phyloP scores from a whole-genome alignment of 2,113 vertebrate genomes.

The Procavia capensis region DNA sequence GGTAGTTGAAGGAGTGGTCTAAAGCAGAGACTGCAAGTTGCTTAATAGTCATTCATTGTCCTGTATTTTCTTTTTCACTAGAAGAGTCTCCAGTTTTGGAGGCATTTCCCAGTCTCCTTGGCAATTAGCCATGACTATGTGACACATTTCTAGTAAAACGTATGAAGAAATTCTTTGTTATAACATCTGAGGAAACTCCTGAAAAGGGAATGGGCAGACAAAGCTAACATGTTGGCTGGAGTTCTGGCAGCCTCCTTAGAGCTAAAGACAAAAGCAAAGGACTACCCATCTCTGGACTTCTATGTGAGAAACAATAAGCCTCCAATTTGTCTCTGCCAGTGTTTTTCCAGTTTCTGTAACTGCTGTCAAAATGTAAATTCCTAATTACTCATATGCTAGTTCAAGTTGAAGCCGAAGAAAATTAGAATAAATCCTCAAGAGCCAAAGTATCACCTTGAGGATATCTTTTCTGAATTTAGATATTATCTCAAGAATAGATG shows the following conservation, averaged over 20 bases:
- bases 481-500: too few relatives aligned
- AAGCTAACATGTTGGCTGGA: too few relatives aligned
- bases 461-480: too few relatives aligned
- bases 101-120: background rate
- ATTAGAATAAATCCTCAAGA: too few relatives aligned
- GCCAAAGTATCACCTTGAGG: too few relatives aligned
- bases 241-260: background rate
- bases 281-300: background rate
- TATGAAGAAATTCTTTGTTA: background rate
- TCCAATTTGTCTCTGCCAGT: background rate
- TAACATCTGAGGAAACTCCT: conserved; percentile 7
- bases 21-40: background rate
- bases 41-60: background rate
- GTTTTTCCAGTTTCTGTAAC: background rate
- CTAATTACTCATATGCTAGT: too few relatives aligned
- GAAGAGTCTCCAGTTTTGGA: background rate
- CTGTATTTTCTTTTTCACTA: background rate
- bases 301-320: background rate
- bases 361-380: background rate
- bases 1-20: background rate
- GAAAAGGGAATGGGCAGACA: background rate
- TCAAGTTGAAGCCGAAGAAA: too few relatives aligned
- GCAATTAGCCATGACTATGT: background rate
- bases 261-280: background rate
- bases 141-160: background rate